phyloP scores from a whole-genome alignment of 2,113 vertebrate genomes.

The Centrocercus urophasianus region DNA sequence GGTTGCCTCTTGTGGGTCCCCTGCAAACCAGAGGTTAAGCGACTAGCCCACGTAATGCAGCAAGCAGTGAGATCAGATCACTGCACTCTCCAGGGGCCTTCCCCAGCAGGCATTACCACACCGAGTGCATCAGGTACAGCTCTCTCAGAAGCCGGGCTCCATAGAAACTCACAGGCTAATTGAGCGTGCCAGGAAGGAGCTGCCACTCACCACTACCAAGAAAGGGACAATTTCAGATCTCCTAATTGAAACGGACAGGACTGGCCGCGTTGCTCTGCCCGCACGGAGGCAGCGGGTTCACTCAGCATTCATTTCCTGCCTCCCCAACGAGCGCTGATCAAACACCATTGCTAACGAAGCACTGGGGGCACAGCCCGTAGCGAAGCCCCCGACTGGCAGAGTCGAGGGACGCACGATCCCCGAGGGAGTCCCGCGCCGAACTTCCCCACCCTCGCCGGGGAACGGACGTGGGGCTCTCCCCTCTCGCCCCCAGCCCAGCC shows the following conservation, averaged over 20 bases:
- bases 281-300: neutral
- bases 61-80: neutral
- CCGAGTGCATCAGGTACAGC: neutral
- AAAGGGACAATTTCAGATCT: neutral
- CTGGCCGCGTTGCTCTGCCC: neutral
- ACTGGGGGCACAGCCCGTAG: neutral
- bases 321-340: neutral
- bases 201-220: neutral
- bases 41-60: neutral
- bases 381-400: too few relatives aligned
- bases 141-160: neutral
- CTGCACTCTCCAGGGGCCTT: neutral
- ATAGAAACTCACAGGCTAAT: neutral
- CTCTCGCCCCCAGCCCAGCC: neutral
- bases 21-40: neutral
- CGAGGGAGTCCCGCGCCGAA: neutral
- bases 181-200: neutral
- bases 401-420: too few relatives aligned
- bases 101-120: neutral
- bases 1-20: too few relatives aligned
- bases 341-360: neutral
- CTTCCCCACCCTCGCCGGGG: accelerated
- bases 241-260: neutral
- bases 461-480: accelerated
- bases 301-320: neutral